Evolutionary conservation across 2,113 vertebrate species (phyloP).

Genomic region (Prinia subflava): DNA sequence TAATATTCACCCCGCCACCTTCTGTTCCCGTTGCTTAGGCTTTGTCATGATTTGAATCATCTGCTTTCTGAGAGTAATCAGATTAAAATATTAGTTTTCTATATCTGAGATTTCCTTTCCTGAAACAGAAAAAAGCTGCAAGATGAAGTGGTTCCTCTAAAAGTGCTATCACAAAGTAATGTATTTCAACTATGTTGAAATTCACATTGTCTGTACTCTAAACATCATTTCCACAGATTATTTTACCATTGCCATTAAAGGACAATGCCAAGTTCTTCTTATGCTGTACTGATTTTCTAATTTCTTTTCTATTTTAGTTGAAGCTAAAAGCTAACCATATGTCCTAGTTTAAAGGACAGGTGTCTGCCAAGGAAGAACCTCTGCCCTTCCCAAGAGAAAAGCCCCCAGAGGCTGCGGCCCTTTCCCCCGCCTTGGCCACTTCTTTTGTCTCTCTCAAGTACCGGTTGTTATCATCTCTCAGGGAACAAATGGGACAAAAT

Average conservation of each 20-base stretch:
- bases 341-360: background rate
- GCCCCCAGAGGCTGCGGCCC: background rate
- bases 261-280: conserved; percentile 10
- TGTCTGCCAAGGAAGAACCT: background rate
- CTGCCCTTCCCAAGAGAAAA: background rate
- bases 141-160: conserved; percentile 28
- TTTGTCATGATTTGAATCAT: conserved; percentile 28
- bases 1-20: background rate
- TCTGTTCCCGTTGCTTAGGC: background rate
- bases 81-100: conserved; percentile 50
- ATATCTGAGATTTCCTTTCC: background rate
- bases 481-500: background rate
- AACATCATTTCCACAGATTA: background rate
- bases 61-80: conserved; percentile 37
- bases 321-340: background rate
- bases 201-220: background rate
- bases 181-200: background rate
- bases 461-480: background rate
- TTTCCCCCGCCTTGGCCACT: background rate
- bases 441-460: background rate
- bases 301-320: conserved; percentile 38
- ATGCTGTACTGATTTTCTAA: background rate
- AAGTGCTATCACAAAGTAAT: background rate
- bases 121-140: background rate
- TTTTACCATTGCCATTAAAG: background rate